Evolutionary conservation across 2,113 vertebrate species (phyloP).

Genomic region (Callaeas wilsoni): DNA sequence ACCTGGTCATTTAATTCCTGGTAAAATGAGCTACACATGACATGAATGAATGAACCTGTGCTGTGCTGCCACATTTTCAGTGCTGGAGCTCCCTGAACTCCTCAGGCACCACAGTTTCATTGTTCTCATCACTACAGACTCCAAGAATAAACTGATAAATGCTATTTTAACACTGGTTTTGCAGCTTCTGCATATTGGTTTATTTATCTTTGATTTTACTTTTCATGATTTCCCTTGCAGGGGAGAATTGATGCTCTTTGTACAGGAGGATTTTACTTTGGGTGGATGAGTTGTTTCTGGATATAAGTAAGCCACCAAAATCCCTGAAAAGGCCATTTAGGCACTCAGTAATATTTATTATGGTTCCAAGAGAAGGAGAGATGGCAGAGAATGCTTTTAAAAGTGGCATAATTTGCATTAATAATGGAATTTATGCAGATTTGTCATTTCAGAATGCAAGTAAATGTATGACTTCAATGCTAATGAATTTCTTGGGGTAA

Average conservation of each 20-base stretch:
- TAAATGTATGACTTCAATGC: neutral
- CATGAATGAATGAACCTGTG: neutral
- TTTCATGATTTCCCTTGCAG: neutral
- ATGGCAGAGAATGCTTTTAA: neutral
- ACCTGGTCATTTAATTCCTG: neutral
- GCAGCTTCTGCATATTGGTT: neutral
- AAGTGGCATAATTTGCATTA: neutral
- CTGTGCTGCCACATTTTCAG: neutral
- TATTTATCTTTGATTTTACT: neutral
- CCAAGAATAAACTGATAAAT: neutral
- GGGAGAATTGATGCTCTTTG: neutral
- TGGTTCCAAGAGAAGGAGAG: neutral
- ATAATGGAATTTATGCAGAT: neutral
- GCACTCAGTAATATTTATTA: neutral
- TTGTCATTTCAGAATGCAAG: neutral
- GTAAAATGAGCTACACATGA: neutral
- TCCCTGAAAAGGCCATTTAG: neutral
- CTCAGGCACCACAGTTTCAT: neutral
- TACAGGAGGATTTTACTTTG: neutral
- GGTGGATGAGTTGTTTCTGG: neutral
- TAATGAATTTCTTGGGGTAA: neutral
- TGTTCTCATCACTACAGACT: neutral
- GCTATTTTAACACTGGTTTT: neutral
- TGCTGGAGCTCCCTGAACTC: neutral
- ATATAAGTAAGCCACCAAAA: neutral